A percentile compares a stretch with the other conserved stretches of the same genome.
phyloP scores from a whole-genome alignment of 1,140 invertebrate genomes.

The Andricus grossulariae region DNA sequence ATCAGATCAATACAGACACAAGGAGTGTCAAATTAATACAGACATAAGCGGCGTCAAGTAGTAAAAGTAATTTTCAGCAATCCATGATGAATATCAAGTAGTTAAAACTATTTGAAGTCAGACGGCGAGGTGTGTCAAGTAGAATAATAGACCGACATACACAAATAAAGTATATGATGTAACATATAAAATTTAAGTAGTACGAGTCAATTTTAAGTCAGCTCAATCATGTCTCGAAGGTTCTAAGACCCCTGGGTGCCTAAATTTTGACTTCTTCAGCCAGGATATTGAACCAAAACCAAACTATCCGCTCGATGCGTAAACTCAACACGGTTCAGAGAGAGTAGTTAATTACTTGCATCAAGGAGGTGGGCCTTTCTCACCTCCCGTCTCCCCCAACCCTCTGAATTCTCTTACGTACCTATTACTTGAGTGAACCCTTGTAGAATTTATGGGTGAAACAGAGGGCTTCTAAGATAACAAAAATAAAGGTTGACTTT shows the following conservation, averaged over 20 bases:
- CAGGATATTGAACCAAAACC: conserved; percentile 42
- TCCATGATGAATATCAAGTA: too few relatives aligned
- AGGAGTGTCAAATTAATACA: too few relatives aligned
- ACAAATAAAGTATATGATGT: too few relatives aligned
- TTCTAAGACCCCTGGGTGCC: conserved; percentile 29
- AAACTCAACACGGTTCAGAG: conserved; percentile 42
- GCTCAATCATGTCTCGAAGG: too few relatives aligned
- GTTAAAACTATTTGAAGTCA: too few relatives aligned
- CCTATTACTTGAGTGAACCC: neutral
- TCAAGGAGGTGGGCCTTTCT: conserved; percentile 29
- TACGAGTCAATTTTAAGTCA: too few relatives aligned
- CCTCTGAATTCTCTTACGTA: conserved; percentile 1
- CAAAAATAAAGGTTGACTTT: conserved; percentile 47
- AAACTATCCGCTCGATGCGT: conserved; percentile 41
- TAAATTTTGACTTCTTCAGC: conserved; percentile 31
- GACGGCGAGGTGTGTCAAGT: too few relatives aligned
- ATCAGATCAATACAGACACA: too few relatives aligned
- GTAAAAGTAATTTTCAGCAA: too few relatives aligned
- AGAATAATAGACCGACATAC: too few relatives aligned
- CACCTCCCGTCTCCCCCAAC: neutral
- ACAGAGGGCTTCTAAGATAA: conserved; percentile 34
- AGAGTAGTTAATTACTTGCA: conserved; percentile 61
- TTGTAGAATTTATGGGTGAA: conserved; percentile 37
- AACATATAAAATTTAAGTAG: too few relatives aligned
- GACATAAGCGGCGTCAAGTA: too few relatives aligned